Evolutionary conservation across 2,113 vertebrate species (phyloP).

Genomic region (Catharus bicknelli): DNA sequence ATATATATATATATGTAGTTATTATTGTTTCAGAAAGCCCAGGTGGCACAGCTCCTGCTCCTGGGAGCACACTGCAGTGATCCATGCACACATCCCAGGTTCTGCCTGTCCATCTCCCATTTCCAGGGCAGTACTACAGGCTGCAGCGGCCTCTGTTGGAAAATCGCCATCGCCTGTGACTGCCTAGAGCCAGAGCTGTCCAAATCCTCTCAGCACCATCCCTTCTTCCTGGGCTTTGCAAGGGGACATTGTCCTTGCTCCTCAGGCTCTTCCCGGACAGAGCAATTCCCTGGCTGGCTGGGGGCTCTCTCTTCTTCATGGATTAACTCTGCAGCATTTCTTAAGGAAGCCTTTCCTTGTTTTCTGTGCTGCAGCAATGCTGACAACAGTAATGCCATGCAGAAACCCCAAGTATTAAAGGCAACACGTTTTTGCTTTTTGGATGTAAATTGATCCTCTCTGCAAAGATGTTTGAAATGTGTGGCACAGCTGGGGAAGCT

Average conservation of each 20-base stretch:
- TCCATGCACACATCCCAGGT: fast-evolving
- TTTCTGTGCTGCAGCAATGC: not conserved
- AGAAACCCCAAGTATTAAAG: not conserved
- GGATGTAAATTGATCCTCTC: not conserved
- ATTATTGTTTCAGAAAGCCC: not conserved
- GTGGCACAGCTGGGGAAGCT: conserved; percentile 5
- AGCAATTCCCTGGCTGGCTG: not conserved
- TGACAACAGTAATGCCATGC: not conserved
- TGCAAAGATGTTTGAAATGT: not conserved
- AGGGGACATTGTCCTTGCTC: not conserved
- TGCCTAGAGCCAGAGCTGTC: not conserved
- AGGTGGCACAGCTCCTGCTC: fast-evolving
- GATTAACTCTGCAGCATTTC: not conserved
- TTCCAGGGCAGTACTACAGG: fast-evolving
- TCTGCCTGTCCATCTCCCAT: fast-evolving
- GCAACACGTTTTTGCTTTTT: not conserved
- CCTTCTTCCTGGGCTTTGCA: not conserved
- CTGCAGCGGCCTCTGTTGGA: not conserved
- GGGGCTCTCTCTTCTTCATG: not conserved
- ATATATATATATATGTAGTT: too few species aligned
- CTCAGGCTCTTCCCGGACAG: not conserved
- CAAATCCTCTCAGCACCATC: not conserved
- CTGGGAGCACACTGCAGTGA: fast-evolving
- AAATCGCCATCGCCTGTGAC: not conserved
- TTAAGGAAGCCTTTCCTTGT: not conserved